Evolutionary conservation across 2,113 vertebrate species (phyloP), one percentile per base, ranked within the genome.

Genomic region (Brachyistius frenatus): DNA sequence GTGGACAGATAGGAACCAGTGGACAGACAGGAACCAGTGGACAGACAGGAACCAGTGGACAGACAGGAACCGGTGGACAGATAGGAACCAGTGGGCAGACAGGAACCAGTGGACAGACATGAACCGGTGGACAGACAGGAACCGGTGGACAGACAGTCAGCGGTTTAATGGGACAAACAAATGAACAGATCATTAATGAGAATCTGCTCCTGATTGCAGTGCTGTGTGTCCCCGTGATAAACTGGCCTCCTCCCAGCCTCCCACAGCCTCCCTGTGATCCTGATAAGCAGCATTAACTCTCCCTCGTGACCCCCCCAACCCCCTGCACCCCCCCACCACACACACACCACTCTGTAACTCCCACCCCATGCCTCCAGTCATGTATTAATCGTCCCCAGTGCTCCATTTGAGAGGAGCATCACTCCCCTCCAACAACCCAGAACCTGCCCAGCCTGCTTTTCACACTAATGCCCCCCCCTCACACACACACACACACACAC

Each of bases 231-330:
- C 66, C 63, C 13, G 90, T 88, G 86, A 84, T 91, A 89, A 87
- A 89, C 75, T 85, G 73, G 74, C 58, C 66, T 69, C 41, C 35
- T 53, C 57, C 31, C 81, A 53, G 61, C 61, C 73, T 76, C 76
- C 70, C 75, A 74, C 52, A 83, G 47, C 54, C 62, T 83, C 76
- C 76, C 86, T 73, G 69, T 85, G 79, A 88, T 92, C 77, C 74
- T 84, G 86, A 92, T 91, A 87, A 92, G 86, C 61, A 67, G 78
- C 77, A 83, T 89, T 85, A 87, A 74, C 67, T 76, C 83, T 58
- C 66, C 67, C 55, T 30, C 62, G 55, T 63, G 56, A 74, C 66
- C 76, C 23, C 0, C 11, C 56, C 76, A 16, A 39, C 0, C 11
- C 56, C 50, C 46, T 32, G 11, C 14, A 54, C 41, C n/a, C 62